These are phyloP conservation scores for Leucoraja ocellata DNA, from an alignment of 2,797 vertebrate species.

Conservation along the genomic window DNA sequence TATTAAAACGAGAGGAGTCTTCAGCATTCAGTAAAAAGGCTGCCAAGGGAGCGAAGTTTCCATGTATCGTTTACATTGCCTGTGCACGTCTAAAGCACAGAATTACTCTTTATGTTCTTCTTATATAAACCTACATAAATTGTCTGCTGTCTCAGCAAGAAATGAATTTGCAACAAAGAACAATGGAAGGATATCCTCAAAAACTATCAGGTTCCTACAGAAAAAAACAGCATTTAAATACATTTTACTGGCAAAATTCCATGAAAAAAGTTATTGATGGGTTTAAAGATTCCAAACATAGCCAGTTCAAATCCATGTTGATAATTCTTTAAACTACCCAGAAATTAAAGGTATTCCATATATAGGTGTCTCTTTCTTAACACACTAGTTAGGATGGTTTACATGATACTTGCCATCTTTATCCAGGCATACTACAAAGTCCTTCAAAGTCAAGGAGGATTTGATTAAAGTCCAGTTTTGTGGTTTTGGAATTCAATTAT, in stretches of 20 bases:
- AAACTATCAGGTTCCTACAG: neutral
- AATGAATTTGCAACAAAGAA: neutral
- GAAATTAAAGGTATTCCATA: neutral
- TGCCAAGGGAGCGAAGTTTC: neutral
- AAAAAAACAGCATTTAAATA: neutral
- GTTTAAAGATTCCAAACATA: neutral
- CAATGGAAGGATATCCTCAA: slow-evolving; percentile 33
- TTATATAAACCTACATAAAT: neutral
- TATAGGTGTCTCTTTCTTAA: neutral
- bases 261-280: no score
- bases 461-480: no score
- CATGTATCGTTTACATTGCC: neutral
- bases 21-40: neutral
- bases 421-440: no score
- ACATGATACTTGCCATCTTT: no score
- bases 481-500: no score
- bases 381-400: no score
- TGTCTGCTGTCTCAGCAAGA: neutral
- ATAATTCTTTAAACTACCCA: no score
- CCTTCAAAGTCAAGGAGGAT: no score
- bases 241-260: neutral
- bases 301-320: neutral
- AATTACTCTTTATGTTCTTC: neutral
- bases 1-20: neutral
- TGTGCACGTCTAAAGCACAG: neutral